Evolutionary conservation across 2,888 invertebrate species (phyloP), one percentile per base, ranked within the genome.

Genomic region (Drosophila prostipennis): DNA sequence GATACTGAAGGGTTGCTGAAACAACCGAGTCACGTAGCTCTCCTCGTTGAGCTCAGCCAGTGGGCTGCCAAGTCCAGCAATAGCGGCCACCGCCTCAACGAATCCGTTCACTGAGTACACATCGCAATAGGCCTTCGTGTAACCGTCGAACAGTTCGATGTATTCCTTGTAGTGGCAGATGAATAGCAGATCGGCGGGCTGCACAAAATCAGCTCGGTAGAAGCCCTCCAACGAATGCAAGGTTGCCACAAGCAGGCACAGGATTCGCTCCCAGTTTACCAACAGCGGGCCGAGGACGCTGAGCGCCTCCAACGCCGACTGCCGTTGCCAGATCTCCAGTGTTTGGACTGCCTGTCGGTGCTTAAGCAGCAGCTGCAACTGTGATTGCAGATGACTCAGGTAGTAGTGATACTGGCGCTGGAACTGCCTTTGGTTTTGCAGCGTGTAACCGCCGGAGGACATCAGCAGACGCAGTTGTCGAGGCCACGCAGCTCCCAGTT

Each of bases 51-150:
- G 60, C 29, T 82, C 80, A 1, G 77, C 74, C 32, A 80, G 40
- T 6, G 76, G 69, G 19, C 60, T 70, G 37, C 67, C 68, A 2
- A 81, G 61, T 6, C 75, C 26, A 7, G 70, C 95, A 68, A 96
- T 93, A 55, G 94, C 89, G 90, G 93, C 94, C 73, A 94, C 94
- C 59, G 96, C 94, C 79, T 95, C 94, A 45, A 92, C 89, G 87
- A 96, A 95, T 37, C 96, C 96, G 86, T 95, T 94, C 72, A 96
- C 93, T 78, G 95, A 95, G 87, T 95, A 94, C 73, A 96, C 93
- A 93, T 96, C 95, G 91, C 96, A 95, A 90, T 96, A 93, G 80
- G 94, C 94, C 91, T 94, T 93, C 48, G 95, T 93, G 93, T 96
- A 96, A 90, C 94, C 94, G 90, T 94, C 95, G 90, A 95, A 96